Conservation (phyloP, 2,797 vertebrate species). For the Simalia tracyae region DNA sequence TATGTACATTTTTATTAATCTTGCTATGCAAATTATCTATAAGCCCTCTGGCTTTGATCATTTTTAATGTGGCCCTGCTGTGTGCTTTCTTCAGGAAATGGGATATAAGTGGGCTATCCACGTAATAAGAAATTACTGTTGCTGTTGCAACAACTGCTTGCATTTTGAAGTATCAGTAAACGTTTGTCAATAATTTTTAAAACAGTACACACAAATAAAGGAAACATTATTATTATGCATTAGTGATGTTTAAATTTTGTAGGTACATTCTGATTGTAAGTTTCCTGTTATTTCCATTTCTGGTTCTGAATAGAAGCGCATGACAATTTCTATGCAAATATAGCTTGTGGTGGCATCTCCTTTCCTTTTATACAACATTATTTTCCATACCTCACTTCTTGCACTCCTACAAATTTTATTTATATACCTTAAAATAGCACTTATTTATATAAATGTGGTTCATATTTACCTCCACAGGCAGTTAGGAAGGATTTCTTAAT, state of each 20-base stretch:
- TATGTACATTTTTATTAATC: slow-evolving; percentile 16
- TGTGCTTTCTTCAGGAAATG: not conserved
- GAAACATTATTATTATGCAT: not conserved
- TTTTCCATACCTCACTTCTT: slow-evolving; percentile 30
- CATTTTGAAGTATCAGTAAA: not conserved
- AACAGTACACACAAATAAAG: not conserved
- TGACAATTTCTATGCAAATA: slow-evolving; percentile 28
- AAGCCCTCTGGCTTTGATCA: not conserved
- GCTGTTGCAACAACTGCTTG: not conserved
- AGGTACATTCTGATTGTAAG: not conserved
- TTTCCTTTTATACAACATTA: slow-evolving; percentile 12
- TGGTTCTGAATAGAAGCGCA: slow-evolving; percentile 10
- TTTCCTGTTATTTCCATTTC: slow-evolving; percentile 13
- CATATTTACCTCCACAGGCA: slow-evolving; percentile 22
- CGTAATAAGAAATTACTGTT: not conserved
- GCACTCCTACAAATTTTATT: slow-evolving; percentile 25
- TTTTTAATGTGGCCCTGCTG: not conserved
- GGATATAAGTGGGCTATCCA: not conserved
- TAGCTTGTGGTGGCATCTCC: not conserved
- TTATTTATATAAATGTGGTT: slow-evolving; percentile 37
- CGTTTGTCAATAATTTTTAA: not conserved
- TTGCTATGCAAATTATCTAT: slow-evolving; percentile 9
- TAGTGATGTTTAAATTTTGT: slow-evolving; percentile 8
- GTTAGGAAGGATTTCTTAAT: slow-evolving; percentile 27
- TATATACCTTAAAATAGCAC: slow-evolving; percentile 23